Conservation (phyloP, 2,888 invertebrate species). For the Teleiodes luculella region DNA sequence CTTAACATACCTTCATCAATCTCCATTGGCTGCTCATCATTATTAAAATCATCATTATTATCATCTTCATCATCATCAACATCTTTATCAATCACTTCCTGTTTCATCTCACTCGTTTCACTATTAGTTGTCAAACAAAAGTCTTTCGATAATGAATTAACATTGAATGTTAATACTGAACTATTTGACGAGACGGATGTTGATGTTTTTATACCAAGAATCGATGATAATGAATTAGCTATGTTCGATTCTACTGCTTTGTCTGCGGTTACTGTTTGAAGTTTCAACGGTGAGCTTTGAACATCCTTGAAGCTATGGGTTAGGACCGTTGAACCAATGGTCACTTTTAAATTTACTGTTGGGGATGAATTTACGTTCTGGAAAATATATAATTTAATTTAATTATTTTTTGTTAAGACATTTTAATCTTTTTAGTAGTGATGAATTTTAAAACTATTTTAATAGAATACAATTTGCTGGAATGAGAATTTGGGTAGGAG, state of each 20-base stretch:
- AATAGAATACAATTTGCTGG: too few relatives aligned
- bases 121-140: slow-evolving; percentile 28
- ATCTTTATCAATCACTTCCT: slow-evolving; percentile 17
- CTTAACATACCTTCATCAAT: slow-evolving; percentile 58
- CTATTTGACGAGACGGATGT: not conserved
- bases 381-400: not conserved
- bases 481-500: too few relatives aligned
- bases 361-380: not conserved
- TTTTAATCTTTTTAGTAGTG: too few relatives aligned
- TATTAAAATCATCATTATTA: slow-evolving; percentile 26
- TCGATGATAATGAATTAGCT: slow-evolving; percentile 12
- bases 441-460: too few relatives aligned
- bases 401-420: not conserved
- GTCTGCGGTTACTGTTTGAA: slow-evolving; percentile 10
- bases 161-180: slow-evolving; percentile 31
- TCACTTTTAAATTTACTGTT: slow-evolving; percentile 42
- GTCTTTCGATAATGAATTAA: slow-evolving; percentile 39
- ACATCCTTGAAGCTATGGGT: slow-evolving; percentile 46
- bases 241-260: slow-evolving; percentile 9
- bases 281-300: not conserved
- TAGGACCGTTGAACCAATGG: slow-evolving; percentile 48
- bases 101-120: slow-evolving; percentile 22
- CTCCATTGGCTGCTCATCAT: slow-evolving; percentile 44
- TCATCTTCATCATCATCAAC: slow-evolving; percentile 10
- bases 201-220: slow-evolving; percentile 17